Conservation (phyloP, 2,113 vertebrate species). For the Hirundichthys speculiger region DNA sequence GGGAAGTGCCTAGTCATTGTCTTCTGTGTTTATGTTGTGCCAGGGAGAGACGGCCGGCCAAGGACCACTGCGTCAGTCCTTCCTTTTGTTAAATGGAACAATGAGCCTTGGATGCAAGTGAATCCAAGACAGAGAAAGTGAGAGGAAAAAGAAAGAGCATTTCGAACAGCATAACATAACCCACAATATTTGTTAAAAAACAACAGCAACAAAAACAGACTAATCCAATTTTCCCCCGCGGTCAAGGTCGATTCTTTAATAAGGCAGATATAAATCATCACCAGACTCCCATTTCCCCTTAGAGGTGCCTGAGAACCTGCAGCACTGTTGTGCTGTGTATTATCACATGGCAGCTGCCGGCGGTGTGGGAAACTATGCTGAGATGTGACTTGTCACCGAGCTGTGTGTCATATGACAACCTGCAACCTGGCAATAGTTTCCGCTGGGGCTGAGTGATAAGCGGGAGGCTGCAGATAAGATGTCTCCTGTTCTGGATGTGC, state of each 20-base stretch:
- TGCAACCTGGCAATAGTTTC: conserved; percentile 67
- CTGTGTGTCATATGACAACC: conserved; percentile 71
- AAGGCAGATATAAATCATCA: conserved; percentile 71
- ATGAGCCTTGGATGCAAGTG: conserved; percentile 38
- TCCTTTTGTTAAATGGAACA: conserved; percentile 65
- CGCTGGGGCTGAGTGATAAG: conserved; percentile 71
- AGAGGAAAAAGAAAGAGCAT: conserved; percentile 21
- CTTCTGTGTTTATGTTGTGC: conserved; percentile 53
- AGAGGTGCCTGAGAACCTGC: conserved; percentile 54
- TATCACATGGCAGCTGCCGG: conserved; percentile 65
- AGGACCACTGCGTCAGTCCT: conserved; percentile 65
- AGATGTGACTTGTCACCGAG: conserved; percentile 51
- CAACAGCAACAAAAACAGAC: conserved; percentile 34
- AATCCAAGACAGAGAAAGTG: conserved; percentile 40
- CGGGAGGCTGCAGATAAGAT: conserved; percentile 63
- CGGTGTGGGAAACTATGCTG: conserved; percentile 54
- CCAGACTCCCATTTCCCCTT: conserved; percentile 61
- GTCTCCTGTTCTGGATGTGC: conserved; percentile 56
- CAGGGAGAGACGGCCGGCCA: conserved; percentile 45
- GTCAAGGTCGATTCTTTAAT: conserved; percentile 75
- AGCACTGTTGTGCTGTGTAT: conserved; percentile 59
- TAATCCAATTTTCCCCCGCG: conserved; percentile 59
- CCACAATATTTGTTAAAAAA: conserved; percentile 39
- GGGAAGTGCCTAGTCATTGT: conserved; percentile 58
- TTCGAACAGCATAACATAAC: conserved; percentile 49